Conservation (phyloP, 2,888 invertebrate genomes). For the Harpalus rufipes region DNA sequence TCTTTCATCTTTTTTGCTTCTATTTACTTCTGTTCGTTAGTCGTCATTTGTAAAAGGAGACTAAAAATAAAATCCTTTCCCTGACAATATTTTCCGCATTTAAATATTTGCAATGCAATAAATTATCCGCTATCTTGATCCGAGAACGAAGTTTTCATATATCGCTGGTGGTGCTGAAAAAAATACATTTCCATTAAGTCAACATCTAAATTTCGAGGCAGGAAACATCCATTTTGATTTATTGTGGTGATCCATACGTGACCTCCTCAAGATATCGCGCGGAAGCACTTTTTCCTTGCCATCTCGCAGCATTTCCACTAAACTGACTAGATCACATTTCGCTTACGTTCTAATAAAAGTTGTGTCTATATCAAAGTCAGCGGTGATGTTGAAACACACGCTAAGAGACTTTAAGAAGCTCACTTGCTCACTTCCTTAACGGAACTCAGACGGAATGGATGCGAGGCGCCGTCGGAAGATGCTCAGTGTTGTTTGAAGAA, state of each 20-base stretch:
- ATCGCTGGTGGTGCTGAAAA: slow-evolving; percentile 21
- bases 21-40: slow-evolving; percentile 38
- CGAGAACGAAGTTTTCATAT: slow-evolving; percentile 9
- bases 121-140: not conserved
- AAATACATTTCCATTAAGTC: slow-evolving; percentile 55
- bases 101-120: not conserved
- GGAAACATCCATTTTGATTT: slow-evolving; percentile 60
- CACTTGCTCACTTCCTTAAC: slow-evolving; percentile 48
- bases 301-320: slow-evolving; percentile 58
- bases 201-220: slow-evolving; percentile 41
- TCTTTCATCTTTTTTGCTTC: slow-evolving; percentile 40
- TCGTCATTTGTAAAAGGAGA: slow-evolving; percentile 39
- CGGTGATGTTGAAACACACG: slow-evolving; percentile 54
- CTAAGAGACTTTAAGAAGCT: slow-evolving; percentile 52
- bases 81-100: not conserved
- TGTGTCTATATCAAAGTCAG: slow-evolving; percentile 58
- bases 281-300: slow-evolving; percentile 55
- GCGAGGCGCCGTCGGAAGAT: not conserved
- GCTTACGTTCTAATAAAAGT: slow-evolving; percentile 64
- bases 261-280: slow-evolving; percentile 52
- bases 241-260: slow-evolving; percentile 54
- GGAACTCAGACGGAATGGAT: slow-evolving; percentile 60
- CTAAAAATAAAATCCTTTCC: not conserved
- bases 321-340: slow-evolving; percentile 64
- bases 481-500: slow-evolving; percentile 55